phyloP scores from a whole-genome alignment of 2,797 vertebrate species.

The Pangasius macronema region DNA sequence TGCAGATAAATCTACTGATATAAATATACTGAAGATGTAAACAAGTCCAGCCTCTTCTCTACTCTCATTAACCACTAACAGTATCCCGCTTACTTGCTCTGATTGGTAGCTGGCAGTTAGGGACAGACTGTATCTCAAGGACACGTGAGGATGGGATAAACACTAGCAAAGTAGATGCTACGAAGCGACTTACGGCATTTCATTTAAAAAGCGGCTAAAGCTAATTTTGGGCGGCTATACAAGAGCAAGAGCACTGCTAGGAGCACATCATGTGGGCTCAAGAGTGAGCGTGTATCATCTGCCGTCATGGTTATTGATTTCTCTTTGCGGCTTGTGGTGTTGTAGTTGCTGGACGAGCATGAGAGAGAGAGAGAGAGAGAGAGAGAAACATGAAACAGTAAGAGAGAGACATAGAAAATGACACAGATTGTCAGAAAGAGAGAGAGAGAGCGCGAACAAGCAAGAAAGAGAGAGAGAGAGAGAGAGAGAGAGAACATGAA shows the following conservation, averaged over 20 bases:
- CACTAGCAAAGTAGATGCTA: not conserved
- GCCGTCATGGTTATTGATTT: constrained; percentile 49
- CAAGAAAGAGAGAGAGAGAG: not conserved
- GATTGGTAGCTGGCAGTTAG: not conserved
- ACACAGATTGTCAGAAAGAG: not conserved
- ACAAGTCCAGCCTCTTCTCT: not conserved
- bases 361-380: not conserved
- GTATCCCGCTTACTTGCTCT: not conserved
- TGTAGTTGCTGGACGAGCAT: constrained; percentile 25
- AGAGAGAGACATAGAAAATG: not conserved
- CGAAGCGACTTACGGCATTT: not conserved
- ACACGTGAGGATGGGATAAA: not conserved
- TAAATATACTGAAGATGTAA: not conserved
- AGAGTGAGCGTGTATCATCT: constrained; percentile 25
- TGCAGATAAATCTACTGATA: too few species aligned
- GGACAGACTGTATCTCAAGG: not conserved
- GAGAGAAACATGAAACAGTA: not conserved
- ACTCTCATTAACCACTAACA: not conserved
- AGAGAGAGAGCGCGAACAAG: not conserved
- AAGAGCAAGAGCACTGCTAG: not conserved
- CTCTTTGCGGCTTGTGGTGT: constrained; percentile 33
- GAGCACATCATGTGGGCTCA: not conserved
- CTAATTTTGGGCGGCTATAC: not conserved
- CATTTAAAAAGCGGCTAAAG: not conserved
- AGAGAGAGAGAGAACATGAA: not conserved